Percentiles rank a stretch among this genome's conserved stretches.
Conservation (phyloP, 2,113 vertebrate genomes). For the Colossoma macropomum region DNA sequence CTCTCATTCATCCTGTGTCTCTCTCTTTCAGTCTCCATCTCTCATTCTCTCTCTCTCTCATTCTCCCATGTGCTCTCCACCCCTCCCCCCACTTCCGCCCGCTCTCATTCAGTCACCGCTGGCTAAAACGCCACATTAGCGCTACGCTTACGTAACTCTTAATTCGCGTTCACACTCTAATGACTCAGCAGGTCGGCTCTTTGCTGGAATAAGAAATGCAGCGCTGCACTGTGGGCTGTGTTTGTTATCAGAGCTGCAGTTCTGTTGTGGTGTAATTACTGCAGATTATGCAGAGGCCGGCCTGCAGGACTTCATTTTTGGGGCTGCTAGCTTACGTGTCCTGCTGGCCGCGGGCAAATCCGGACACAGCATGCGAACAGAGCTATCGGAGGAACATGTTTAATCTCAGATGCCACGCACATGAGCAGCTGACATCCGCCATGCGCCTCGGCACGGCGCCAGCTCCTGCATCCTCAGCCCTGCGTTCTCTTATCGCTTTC, state of each 20-base stretch:
- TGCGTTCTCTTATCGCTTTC: not conserved
- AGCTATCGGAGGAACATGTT: constrained; percentile 10
- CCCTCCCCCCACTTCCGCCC: constrained; percentile 65
- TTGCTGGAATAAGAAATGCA: constrained; percentile 71
- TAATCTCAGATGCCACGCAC: constrained; percentile 29
- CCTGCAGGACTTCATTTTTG: not conserved
- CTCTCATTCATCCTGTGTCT: not conserved
- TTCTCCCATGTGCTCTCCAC: constrained; percentile 31
- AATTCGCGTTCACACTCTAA: constrained; percentile 73
- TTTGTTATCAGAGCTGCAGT: not conserved
- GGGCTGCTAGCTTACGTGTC: not conserved
- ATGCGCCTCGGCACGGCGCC: not conserved
- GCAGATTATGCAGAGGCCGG: not conserved
- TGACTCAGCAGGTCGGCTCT: constrained; percentile 68
- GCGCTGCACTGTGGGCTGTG: not conserved
- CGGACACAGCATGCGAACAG: not conserved
- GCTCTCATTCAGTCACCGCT: constrained; percentile 69
- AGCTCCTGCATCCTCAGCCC: not conserved
- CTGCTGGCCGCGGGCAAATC: not conserved
- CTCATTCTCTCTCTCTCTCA: not conserved
- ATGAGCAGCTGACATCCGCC: constrained; percentile 2
- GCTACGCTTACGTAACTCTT: constrained; percentile 70
- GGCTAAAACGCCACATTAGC: constrained; percentile 75
- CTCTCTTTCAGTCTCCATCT: not conserved
- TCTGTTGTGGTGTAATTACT: constrained; percentile 10